Evolutionary conservation across 2,888 invertebrate genomes (phyloP), one percentile per base, ranked within the genome.

Genomic region (Hipparchia sbordonii): DNA sequence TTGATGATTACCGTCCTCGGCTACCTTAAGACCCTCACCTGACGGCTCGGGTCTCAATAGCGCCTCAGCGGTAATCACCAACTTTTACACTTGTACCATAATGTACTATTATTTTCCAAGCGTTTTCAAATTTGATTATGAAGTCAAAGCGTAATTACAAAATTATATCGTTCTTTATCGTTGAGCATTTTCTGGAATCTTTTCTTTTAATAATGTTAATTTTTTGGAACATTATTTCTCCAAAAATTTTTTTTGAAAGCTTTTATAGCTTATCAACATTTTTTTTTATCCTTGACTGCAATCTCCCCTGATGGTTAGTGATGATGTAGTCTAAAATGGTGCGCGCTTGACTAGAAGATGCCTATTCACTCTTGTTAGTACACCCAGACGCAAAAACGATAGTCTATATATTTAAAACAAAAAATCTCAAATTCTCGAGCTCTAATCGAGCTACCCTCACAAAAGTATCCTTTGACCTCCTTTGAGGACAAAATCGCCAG

Each of bases 381-480:
- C 52, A 10, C 10, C 8, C 52, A 52, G 46, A 39, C 33, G 46
- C 13, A 60, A 68, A 59, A 60, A 59, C 33, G n/a, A 8, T 6
- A 48, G 13, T 13, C 13, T 2, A 39, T 39, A 0, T 39, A 39
- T 5, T 39, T 39, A 2, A 39, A 39, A 39, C 39, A 39, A 39
- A 39, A 5, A 5, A 65, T 51, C 66, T 66, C 54, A 8, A 62
- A 33, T 54, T 4, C 52, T 12, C 7, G 46, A 56, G 12, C 48
- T 68, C 67, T 72, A 69, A 74, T 69, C 72, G 70, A 70, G 39
- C n/a, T 54, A 62, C 70, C 73, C 70, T 69, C 70, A 59, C 68
- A 12, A 33, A 56, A 60, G 71, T 63, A 56, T 67, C 63, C 69
- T 72, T 76, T 71, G 70, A 72, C 73, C 67, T 67, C 57, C 61